Conservation (phyloP, 2,888 invertebrate genomes). For the Encarsia formosa region DNA sequence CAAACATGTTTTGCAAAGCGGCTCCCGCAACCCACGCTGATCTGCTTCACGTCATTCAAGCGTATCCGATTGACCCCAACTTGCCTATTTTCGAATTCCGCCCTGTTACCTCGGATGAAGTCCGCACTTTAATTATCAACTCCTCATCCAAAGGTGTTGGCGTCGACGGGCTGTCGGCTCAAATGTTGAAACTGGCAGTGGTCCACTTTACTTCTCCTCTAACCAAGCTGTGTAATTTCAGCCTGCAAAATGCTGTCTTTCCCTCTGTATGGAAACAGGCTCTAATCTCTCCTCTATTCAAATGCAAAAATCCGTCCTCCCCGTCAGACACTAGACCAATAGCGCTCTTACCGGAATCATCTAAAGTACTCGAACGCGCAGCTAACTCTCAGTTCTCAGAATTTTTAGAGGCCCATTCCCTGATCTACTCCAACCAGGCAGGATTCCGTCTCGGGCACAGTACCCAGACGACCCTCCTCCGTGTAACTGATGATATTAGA, state of each 20-base stretch:
- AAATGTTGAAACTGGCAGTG: background rate
- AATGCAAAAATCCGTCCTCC: background rate
- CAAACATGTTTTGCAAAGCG: no score
- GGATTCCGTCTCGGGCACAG: constrained; percentile 1
- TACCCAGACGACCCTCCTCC: background rate
- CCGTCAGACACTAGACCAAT: constrained; percentile 18
- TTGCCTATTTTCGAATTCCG: background rate
- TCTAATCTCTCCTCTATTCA: constrained; percentile 9
- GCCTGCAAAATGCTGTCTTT: background rate
- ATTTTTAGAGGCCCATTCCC: background rate
- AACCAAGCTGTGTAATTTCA: background rate
- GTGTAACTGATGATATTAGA: background rate
- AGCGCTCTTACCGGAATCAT: constrained; percentile 11
- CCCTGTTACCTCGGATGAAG: background rate
- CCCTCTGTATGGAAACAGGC: constrained; percentile 5
- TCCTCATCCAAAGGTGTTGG: background rate
- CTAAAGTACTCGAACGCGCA: constrained; percentile 20
- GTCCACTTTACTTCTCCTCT: background rate
- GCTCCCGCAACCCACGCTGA: background rate
- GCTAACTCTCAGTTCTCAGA: constrained; percentile 11
- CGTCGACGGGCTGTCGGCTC: background rate
- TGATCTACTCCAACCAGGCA: constrained; percentile 10
- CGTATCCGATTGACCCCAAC: no score
- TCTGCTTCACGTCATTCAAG: background rate
- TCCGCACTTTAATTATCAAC: background rate